Evolutionary conservation across 2,113 vertebrate genomes (phyloP).

Genomic region (Heterocephalus glaber): DNA sequence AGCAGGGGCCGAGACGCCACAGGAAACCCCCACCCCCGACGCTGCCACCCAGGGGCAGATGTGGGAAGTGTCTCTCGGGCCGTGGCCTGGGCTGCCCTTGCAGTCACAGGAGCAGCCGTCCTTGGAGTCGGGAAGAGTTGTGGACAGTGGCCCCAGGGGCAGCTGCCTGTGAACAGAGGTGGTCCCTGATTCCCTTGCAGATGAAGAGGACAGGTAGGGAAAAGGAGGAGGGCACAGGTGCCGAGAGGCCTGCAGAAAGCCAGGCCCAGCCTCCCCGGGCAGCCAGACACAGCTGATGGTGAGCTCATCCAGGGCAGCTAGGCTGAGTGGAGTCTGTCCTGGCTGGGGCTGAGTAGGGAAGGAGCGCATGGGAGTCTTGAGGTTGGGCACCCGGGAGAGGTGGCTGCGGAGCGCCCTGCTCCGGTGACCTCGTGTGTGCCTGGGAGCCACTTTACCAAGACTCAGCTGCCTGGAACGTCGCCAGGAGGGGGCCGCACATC

Average conservation of each 20-base stretch:
- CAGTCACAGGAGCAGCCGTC: neutral
- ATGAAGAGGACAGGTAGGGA: neutral
- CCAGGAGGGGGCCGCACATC: neutral
- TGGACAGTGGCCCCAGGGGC: neutral
- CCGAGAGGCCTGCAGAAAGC: no score
- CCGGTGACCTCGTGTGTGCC: neutral
- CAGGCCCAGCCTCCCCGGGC: neutral
- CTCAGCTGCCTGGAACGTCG: neutral
- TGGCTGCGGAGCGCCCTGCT: neutral
- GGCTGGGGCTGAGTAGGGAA: neutral
- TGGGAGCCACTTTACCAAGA: neutral
- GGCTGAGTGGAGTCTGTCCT: no score
- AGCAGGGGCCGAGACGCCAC: neutral
- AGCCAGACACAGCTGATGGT: no score
- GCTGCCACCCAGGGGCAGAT: neutral
- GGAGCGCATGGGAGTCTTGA: neutral
- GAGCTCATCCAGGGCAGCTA: neutral
- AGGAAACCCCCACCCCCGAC: neutral
- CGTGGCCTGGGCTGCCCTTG: neutral
- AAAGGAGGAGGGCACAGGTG: neutral
- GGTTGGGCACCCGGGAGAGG: neutral
- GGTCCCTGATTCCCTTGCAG: neutral
- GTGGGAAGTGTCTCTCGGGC: neutral
- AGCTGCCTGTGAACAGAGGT: neutral
- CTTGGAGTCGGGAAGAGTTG: neutral